Evolutionary conservation across 2,888 invertebrate genomes (phyloP).

Genomic region (Lithophane leautieri): DNA sequence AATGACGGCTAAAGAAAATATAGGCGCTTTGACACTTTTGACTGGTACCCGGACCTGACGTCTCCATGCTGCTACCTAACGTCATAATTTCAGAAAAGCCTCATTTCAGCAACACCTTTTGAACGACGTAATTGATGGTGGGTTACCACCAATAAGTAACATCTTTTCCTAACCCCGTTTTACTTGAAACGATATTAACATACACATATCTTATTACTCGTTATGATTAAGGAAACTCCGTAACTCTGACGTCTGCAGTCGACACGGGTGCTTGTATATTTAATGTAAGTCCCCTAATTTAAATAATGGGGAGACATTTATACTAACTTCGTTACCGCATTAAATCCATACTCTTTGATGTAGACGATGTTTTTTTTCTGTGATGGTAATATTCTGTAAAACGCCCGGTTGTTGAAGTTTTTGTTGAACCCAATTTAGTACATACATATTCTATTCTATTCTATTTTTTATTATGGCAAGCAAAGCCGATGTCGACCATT

Average conservation of each 20-base stretch:
- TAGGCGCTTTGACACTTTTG: not conserved
- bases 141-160: not conserved
- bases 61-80: too few species aligned
- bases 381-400: not conserved
- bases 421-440: not conserved
- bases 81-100: too few species aligned
- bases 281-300: slow-evolving; percentile 55
- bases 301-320: slow-evolving; percentile 60
- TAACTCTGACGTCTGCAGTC: slow-evolving; percentile 47
- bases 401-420: not conserved
- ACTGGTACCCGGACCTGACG: too few species aligned
- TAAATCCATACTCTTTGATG: slow-evolving; percentile 39
- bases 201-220: slow-evolving; percentile 35
- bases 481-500: too few species aligned
- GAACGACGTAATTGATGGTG: not conserved
- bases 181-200: slow-evolving; percentile 1
- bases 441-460: too few species aligned
- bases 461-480: too few species aligned
- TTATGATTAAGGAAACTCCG: slow-evolving; percentile 41
- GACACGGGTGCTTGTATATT: slow-evolving; percentile 50
- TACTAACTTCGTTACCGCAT: slow-evolving; percentile 32
- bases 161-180: not conserved
- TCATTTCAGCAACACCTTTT: not conserved
- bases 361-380: not conserved
- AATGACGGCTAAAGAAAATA: too few species aligned